Conservation (phyloP, 2,797 vertebrate genomes). For the Parambassis ranga region DNA sequence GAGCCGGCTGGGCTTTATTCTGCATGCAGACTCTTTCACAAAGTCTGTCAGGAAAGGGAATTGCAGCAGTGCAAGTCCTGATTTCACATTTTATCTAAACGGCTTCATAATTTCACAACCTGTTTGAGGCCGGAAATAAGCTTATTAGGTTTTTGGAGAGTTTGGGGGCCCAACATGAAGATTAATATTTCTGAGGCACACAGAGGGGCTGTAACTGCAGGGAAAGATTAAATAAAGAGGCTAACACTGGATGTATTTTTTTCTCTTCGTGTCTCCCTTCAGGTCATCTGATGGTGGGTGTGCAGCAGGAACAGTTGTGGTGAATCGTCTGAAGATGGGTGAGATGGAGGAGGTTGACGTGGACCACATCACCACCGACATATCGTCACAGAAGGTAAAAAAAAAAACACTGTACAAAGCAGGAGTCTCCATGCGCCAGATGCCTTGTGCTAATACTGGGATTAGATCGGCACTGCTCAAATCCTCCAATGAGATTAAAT, state of each 20-base stretch:
- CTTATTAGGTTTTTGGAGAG: constrained; percentile 27
- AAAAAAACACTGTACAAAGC: not conserved
- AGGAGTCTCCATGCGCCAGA: constrained; percentile 39
- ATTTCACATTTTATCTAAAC: constrained; percentile 37
- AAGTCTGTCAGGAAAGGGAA: constrained; percentile 35
- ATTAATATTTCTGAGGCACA: constrained; percentile 16
- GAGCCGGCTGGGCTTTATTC: constrained; percentile 21
- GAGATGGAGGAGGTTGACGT: constrained; percentile 90
- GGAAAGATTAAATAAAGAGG: constrained; percentile 15
- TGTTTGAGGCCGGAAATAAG: constrained; percentile 43
- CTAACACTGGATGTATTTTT: not conserved
- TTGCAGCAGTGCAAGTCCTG: constrained; percentile 19
- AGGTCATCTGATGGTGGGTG: constrained; percentile 94
- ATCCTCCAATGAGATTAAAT: constrained; percentile 75
- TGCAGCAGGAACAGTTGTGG: constrained; percentile 89
- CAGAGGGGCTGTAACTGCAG: not conserved
- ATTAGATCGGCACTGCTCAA: constrained; percentile 72
- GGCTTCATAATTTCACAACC: constrained; percentile 44
- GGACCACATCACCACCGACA: constrained; percentile 86
- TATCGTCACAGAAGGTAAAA: constrained; percentile 89
- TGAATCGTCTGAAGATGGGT: constrained; percentile 92
- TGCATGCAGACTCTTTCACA: constrained; percentile 16
- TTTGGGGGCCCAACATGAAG: not conserved
- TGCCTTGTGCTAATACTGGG: constrained; percentile 51
- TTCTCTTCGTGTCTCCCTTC: constrained; percentile 4